Evolutionary conservation across 35 echinoderm and acorn worm genomes (phyloP).

Genomic region (Heliocidaris tuberculata): DNA sequence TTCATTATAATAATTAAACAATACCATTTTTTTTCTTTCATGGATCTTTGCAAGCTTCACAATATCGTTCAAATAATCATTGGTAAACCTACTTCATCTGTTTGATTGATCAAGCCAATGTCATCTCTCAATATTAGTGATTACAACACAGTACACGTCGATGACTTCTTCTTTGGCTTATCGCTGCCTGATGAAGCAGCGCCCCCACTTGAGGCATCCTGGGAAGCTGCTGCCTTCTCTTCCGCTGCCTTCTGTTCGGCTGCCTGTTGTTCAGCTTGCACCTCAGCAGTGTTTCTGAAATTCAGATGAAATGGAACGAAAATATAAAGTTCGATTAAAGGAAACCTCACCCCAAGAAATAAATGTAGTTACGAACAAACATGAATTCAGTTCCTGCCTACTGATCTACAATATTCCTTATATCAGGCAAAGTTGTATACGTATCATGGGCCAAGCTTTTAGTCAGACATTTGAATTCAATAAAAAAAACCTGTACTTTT

Average conservation of each 20-base stretch:
- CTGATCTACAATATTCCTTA: not conserved
- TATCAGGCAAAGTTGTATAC: not conserved
- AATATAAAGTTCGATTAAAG: not conserved
- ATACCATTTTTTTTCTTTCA: not conserved
- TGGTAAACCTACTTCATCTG: not conserved
- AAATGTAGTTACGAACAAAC: not conserved
- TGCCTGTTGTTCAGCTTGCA: not conserved
- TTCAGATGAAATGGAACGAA: not conserved
- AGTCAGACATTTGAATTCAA: not conserved
- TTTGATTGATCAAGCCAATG: not conserved
- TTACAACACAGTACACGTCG: slow-evolving; percentile 27
- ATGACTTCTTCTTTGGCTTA: slow-evolving; percentile 29
- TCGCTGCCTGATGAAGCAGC: not conserved
- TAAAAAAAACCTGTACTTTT: not conserved
- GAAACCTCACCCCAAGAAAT: not conserved
- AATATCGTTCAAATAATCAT: not conserved
- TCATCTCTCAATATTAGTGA: not conserved
- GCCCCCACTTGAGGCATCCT: not conserved
- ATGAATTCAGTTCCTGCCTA: not conserved
- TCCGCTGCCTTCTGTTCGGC: not conserved
- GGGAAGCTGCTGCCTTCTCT: not conserved
- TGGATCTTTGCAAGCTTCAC: not conserved
- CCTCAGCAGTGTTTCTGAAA: slow-evolving; percentile 6
- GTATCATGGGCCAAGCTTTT: not conserved
- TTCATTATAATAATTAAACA: not conserved